Conservation (phyloP, 1,140 invertebrate genomes). For the Drosophila setifemur region DNA sequence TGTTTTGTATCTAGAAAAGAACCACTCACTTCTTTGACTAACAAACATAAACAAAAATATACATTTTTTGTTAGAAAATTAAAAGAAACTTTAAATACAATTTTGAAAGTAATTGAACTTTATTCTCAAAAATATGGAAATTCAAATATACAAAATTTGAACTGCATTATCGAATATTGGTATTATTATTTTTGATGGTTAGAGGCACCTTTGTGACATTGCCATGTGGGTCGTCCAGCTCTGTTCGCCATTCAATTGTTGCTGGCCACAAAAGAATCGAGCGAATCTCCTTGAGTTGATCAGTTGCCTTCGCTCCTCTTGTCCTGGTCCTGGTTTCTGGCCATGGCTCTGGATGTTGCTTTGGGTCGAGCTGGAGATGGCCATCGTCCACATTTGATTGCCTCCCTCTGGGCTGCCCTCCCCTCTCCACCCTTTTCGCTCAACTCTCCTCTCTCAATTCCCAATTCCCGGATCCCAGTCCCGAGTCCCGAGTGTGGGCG, state of each 20-base stretch:
- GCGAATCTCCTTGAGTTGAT: slow-evolving; percentile 67
- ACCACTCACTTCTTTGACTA: no score
- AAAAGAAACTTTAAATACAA: no score
- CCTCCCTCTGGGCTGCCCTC: slow-evolving; percentile 10
- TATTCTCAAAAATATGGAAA: no score
- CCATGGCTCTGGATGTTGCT: no score
- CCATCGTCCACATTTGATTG: slow-evolving; percentile 52
- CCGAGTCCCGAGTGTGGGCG: slow-evolving; percentile 51
- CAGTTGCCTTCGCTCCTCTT: slow-evolving; percentile 2
- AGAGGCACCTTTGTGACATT: neutral
- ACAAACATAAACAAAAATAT: no score
- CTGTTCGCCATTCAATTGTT: slow-evolving; percentile 17
- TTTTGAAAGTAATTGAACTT: no score
- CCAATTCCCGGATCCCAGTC: neutral
- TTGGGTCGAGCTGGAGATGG: slow-evolving; percentile 17
- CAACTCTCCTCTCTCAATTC: neutral
- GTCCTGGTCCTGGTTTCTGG: neutral
- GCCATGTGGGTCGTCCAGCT: neutral
- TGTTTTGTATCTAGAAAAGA: no score
- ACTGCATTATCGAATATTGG: slow-evolving; percentile 37
- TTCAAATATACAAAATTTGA: no score
- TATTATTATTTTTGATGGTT: slow-evolving; percentile 3
- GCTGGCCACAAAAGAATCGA: slow-evolving; percentile 39
- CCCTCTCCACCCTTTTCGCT: slow-evolving; percentile 7
- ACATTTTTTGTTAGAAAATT: no score